A percentile compares a stretch with the other conserved stretches of the same genome.
Conservation (phyloP, 2,888 invertebrate genomes). For the Enoplolaimus lenunculus region DNA sequence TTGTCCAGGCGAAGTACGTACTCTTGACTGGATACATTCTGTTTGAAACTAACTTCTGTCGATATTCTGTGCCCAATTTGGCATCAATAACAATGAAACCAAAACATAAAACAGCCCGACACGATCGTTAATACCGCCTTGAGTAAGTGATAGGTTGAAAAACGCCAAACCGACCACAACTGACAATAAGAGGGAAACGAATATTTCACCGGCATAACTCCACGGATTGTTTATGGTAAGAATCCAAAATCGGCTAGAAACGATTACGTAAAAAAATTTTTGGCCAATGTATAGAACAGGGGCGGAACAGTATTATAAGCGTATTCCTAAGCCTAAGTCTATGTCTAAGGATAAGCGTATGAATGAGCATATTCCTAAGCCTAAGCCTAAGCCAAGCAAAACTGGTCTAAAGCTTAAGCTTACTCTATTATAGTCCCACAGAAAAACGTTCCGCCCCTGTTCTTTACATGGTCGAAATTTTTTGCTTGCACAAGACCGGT, state of each 20-base stretch:
- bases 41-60: constrained; percentile 34
- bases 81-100: constrained; percentile 63
- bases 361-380: no score
- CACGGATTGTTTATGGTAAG: constrained; percentile 67
- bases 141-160: constrained; percentile 20
- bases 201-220: constrained; percentile 60
- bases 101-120: constrained; percentile 73
- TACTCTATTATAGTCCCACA: no score
- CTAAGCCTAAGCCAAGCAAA: no score
- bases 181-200: constrained; percentile 66
- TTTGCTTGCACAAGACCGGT: no score
- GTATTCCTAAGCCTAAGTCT: no score
- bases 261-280: constrained; percentile 21
- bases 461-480: no score
- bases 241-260: constrained; percentile 33
- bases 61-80: constrained; percentile 54
- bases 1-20: no score
- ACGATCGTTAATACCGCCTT: constrained; percentile 45
- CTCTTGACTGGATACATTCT: neutral
- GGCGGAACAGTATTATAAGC: no score
- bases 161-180: constrained; percentile 54
- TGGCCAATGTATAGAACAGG: no score
- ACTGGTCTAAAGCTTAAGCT: no score
- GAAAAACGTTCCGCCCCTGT: no score
- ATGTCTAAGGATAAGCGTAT: no score